Percentiles rank a stretch among this genome's conserved stretches.
Evolutionary conservation across 2,797 vertebrate species (phyloP).

Genomic region (Crax fasciolata): DNA sequence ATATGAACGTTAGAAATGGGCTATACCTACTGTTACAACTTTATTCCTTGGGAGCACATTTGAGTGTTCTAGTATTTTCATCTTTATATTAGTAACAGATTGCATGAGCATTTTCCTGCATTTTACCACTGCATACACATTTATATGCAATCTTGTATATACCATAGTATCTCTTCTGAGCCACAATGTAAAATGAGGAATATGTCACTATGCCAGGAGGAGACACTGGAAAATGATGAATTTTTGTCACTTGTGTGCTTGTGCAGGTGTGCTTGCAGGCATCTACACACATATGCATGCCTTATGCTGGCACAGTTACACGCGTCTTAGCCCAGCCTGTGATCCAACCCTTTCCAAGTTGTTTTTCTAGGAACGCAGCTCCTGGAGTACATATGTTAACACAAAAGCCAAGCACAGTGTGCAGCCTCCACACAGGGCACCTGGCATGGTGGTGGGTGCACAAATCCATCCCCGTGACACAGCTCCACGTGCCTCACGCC

Average conservation of each 20-base stretch:
- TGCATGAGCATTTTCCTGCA: neutral
- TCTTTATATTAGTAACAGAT: neutral
- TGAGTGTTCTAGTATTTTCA: neutral
- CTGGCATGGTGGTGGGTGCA: fast-evolving
- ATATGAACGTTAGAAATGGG: neutral
- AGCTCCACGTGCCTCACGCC: neutral
- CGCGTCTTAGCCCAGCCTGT: neutral
- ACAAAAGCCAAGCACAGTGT: neutral
- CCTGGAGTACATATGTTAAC: fast-evolving
- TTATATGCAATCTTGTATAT: neutral
- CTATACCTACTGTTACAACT: neutral
- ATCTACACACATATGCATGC: neutral
- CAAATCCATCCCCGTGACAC: neutral
- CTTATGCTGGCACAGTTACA: neutral
- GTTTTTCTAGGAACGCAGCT: neutral
- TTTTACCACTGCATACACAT: neutral
- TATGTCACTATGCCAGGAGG: neutral
- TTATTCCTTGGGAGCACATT: neutral
- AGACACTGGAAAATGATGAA: neutral
- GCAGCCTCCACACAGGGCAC: fast-evolving
- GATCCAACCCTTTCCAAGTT: neutral
- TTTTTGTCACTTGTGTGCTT: neutral
- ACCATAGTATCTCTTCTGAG: neutral
- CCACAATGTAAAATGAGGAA: neutral
- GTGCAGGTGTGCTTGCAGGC: neutral